Base-by-base conservation (phyloP, 2,797 vertebrate genomes). In the Telmatherina bonti region DNA sequence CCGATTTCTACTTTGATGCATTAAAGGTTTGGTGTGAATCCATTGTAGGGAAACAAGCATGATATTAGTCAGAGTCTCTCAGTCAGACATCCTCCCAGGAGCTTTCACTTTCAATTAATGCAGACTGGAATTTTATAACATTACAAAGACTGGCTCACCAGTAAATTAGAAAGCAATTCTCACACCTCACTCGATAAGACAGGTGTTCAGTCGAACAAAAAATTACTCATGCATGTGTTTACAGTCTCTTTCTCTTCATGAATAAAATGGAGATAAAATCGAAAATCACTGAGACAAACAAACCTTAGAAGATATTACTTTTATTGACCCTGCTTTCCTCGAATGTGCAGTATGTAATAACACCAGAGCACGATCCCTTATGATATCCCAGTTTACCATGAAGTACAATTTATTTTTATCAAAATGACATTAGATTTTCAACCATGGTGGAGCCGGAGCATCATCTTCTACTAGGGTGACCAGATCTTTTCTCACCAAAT, bases 281-380 rank as follows among this genome's bases (percentile, higher is more conserved):
- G 66, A 88, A 85, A 84, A 83, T 80, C 62, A 76, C 30, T 70
- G 67, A 75, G 58, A 82, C 56, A 43, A 63, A 53, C 64, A 60
- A 76, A 67, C 68, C 69, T 74, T 57, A 54, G 60, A 81, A 76
- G 63, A 85, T 87, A 89, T 84, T 85, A 79, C 67, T 84, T 89
- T 81, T 84, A 91, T 89, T 13, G 82, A 90, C 82, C 78, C 49
- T 26, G 53, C 66, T 83, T 67, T 81, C 77, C 68, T 68, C 6
- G 15, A 76, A 59, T 70, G n/a, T 26, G 54, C 54, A 70, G 70
- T 74, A 12, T 78, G 64, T 74, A 47, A 70, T 88, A 78, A 83
- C 51, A 69, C 61, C 54, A 55, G 62, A 62, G 33, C 62, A 15
- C 58, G 66, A 81, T 70, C 63, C 33, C 30, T 65, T 26, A 54